Percentiles rank a stretch among this genome's conserved stretches.
Conservation (phyloP, 2,113 vertebrate genomes). For the Arenaria interpres region DNA sequence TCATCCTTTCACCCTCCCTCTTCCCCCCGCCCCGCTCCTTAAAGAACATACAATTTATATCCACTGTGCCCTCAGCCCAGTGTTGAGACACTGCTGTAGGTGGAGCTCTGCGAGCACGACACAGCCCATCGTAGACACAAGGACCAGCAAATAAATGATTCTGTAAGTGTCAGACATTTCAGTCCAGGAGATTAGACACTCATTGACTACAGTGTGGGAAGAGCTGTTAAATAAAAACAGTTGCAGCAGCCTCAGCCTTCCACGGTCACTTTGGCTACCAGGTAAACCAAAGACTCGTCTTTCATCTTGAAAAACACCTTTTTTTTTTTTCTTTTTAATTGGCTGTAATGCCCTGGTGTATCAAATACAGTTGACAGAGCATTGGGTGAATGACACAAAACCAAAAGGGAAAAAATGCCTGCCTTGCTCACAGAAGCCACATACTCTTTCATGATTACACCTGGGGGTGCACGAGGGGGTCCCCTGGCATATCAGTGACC, state of each 20-base stretch:
- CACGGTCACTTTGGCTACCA: background rate
- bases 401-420: background rate
- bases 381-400: background rate
- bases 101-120: background rate
- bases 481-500: background rate
- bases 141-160: background rate
- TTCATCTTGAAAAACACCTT: background rate
- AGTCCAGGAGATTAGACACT: background rate
- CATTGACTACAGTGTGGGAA: background rate
- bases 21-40: background rate
- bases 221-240: slow-evolving; percentile 35
- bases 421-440: background rate
- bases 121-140: background rate
- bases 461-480: background rate
- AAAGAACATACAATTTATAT: background rate
- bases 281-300: background rate
- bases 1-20: background rate
- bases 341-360: background rate
- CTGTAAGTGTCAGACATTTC: background rate
- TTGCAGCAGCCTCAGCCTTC: background rate
- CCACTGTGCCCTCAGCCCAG: background rate
- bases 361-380: background rate
- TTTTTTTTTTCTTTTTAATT: background rate
- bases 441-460: background rate
- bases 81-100: background rate